Percentiles rank a stretch among this genome's conserved stretches.
phyloP scores from a whole-genome alignment of 2,888 invertebrate genomes.

The Omphaloscelis lunosa region DNA sequence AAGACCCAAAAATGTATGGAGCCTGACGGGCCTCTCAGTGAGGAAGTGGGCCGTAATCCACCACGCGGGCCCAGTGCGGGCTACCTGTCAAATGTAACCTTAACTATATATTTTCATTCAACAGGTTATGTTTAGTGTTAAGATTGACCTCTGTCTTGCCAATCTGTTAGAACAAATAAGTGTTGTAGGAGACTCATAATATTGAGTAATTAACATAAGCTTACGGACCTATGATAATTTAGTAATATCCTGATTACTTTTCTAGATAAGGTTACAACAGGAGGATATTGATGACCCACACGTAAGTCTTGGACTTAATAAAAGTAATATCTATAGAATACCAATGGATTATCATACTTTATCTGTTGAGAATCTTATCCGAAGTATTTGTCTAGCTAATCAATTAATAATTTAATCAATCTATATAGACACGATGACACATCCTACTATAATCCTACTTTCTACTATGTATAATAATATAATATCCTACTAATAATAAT shows the following conservation, averaged over 20 bases:
- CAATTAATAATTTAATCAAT: not conserved
- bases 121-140: no score
- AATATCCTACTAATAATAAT: no score
- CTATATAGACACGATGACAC: not conserved
- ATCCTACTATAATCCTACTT: not conserved
- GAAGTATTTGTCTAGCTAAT: not conserved
- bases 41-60: no score
- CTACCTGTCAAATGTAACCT: no score
- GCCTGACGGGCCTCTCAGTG: no score
- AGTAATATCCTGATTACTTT: not conserved
- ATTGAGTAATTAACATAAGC: not conserved
- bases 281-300: not conserved
- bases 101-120: no score
- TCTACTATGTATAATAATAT: no score
- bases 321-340: not conserved
- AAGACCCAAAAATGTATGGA: no score
- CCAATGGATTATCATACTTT: not conserved
- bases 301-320: not conserved
- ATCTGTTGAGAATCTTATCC: conserved; percentile 1
- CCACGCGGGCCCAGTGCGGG: no score
- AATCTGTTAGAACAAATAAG: not conserved
- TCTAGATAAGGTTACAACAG: not conserved
- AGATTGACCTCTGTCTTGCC: no score
- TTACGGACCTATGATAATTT: conserved; percentile 12
- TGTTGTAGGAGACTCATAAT: not conserved